Conservation (phyloP, 2,888 invertebrate genomes). For the Listrodromus nycthemerus region DNA sequence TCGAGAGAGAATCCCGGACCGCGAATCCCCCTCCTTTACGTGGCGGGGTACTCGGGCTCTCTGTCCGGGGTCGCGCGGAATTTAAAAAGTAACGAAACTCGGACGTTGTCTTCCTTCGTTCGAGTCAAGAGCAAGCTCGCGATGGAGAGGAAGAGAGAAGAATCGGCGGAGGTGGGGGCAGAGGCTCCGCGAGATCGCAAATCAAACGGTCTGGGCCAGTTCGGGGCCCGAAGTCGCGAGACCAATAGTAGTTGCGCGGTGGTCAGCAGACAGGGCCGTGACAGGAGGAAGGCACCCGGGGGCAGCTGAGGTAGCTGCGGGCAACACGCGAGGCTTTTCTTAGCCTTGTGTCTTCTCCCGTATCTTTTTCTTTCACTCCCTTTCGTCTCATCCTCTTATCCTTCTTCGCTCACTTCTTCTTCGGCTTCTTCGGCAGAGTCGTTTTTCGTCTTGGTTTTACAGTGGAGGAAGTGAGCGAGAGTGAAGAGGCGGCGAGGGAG, state of each 20-base stretch:
- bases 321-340: constrained; percentile 77
- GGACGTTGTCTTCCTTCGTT: constrained; percentile 33
- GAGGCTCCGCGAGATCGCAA: constrained; percentile 70
- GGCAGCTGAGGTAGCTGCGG: constrained; percentile 77
- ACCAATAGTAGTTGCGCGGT: constrained; percentile 72
- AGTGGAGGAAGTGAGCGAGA: constrained; percentile 38
- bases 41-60: constrained; percentile 43
- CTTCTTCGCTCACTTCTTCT: constrained; percentile 47
- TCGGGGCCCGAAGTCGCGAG: constrained; percentile 58
- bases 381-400: constrained; percentile 55
- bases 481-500: constrained; percentile 47
- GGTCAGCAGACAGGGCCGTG: constrained; percentile 75
- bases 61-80: constrained; percentile 71
- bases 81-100: constrained; percentile 74
- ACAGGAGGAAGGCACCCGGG: constrained; percentile 76
- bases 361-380: constrained; percentile 61
- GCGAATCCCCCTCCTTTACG: constrained; percentile 41
- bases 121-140: constrained; percentile 27
- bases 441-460: constrained; percentile 36
- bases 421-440: constrained; percentile 22
- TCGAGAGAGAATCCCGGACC: constrained; percentile 45
- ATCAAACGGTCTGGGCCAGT: constrained; percentile 71
- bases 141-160: constrained; percentile 27
- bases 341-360: constrained; percentile 58
- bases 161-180: constrained; percentile 22